Percentiles rank a stretch among this genome's conserved stretches.
Conservation (phyloP, 2,888 invertebrate species). For the Tiphia femorata region DNA sequence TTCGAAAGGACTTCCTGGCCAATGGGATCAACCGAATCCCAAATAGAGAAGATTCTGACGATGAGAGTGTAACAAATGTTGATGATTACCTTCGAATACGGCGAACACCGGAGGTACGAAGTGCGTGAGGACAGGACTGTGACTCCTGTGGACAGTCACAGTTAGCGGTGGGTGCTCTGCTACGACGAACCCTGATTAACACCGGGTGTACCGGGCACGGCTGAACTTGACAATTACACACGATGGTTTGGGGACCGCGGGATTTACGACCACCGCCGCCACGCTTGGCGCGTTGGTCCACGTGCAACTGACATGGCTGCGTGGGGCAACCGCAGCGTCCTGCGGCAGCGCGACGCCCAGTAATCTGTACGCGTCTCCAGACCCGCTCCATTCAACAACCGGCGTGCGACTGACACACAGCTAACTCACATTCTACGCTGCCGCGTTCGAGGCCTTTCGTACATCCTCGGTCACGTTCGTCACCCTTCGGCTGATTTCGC, state of each 20-base stretch:
- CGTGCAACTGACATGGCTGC: constrained; percentile 65
- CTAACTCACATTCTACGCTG: constrained; percentile 40
- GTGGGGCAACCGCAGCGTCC: constrained; percentile 61
- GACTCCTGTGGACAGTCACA: constrained; percentile 62
- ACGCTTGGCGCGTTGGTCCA: constrained; percentile 61
- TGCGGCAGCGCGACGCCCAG: constrained; percentile 58
- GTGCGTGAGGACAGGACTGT: constrained; percentile 58
- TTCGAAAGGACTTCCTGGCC: no score
- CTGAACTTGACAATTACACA: constrained; percentile 64
- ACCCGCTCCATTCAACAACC: constrained; percentile 67
- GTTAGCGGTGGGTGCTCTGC: constrained; percentile 49
- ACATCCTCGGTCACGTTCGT: constrained; percentile 37
- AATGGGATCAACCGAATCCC: no score
- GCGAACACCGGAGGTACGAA: constrained; percentile 46
- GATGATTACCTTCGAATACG: constrained; percentile 57
- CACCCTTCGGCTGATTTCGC: constrained; percentile 25
- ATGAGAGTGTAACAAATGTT: no score
- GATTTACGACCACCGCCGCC: constrained; percentile 52
- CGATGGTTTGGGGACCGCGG: constrained; percentile 63
- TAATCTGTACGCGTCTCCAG: constrained; percentile 65
- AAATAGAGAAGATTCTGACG: no score
- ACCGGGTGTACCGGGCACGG: constrained; percentile 66
- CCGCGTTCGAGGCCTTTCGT: constrained; percentile 5
- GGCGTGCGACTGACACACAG: constrained; percentile 58
- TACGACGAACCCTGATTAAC: constrained; percentile 61